phyloP scores from a whole-genome alignment of 2,888 invertebrate genomes.

The Oasisia sp. region DNA sequence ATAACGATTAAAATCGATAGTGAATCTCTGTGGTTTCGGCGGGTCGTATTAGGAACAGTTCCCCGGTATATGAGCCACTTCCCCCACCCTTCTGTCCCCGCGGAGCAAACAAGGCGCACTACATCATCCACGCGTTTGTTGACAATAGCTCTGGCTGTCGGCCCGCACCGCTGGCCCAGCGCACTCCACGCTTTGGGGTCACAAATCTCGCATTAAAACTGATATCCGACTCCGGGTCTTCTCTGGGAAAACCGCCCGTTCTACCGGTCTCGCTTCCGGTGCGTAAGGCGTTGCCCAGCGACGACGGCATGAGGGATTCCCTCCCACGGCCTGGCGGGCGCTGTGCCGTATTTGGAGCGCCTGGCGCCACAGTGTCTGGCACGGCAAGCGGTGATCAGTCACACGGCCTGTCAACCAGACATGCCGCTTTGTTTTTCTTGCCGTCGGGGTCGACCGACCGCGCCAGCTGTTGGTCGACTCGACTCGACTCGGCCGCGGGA shows the following conservation, averaged over 20 bases:
- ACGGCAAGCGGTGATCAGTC: slow-evolving; percentile 26
- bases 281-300: slow-evolving; percentile 9
- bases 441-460: neutral
- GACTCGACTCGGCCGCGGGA: neutral
- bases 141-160: slow-evolving; percentile 3
- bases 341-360: slow-evolving; percentile 21
- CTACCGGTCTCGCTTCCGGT: slow-evolving; percentile 20
- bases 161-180: neutral
- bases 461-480: neutral
- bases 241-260: slow-evolving; percentile 6
- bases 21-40: neutral
- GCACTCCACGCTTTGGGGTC: slow-evolving; percentile 20
- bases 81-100: neutral
- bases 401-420: neutral
- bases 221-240: slow-evolving; percentile 24
- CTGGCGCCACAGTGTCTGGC: slow-evolving; percentile 30
- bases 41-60: neutral
- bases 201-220: slow-evolving; percentile 30
- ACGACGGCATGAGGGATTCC: slow-evolving; percentile 23
- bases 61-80: neutral
- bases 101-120: neutral
- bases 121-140: neutral
- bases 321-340: slow-evolving; percentile 5
- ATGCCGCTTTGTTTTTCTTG: slow-evolving; percentile 17
- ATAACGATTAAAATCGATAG: neutral